Conservation (phyloP, 1,140 invertebrate genomes). For the Caenorhabditis latens region DNA sequence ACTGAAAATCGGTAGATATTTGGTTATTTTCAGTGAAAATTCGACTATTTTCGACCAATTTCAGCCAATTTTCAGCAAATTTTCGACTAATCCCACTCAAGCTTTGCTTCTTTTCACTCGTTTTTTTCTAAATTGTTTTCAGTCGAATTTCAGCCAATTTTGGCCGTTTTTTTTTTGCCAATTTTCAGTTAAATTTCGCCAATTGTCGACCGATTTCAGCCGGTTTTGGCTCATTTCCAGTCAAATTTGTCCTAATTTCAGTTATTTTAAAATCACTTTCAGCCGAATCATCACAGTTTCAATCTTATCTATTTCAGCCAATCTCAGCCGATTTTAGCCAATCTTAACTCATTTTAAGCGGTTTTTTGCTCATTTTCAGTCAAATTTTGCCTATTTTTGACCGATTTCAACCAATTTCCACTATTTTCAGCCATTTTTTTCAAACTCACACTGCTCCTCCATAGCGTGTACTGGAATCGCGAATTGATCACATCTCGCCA, state of each 20-base stretch:
- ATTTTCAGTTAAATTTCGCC: background rate
- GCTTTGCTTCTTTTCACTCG: background rate
- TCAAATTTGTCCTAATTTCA: background rate
- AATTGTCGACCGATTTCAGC: background rate
- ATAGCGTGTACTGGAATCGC: constrained; percentile 19
- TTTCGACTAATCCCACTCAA: background rate
- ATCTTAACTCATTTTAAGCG: too few relatives aligned
- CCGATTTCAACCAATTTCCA: too few relatives aligned
- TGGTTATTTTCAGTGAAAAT: too few relatives aligned
- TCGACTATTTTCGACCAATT: background rate
- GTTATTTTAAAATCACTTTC: background rate
- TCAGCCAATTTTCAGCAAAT: background rate
- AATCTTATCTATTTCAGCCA: too few relatives aligned
- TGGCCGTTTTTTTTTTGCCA: background rate
- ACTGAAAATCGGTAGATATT: too few relatives aligned
- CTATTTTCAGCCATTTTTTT: too few relatives aligned
- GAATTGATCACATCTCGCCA: constrained; percentile 39
- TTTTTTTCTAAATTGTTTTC: background rate
- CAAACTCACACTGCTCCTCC: constrained; percentile 39
- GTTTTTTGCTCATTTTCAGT: too few relatives aligned
- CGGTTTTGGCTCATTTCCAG: background rate
- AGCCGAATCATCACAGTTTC: background rate
- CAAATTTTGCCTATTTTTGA: too few relatives aligned
- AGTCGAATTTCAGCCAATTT: background rate
- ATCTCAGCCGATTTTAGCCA: too few relatives aligned